Evolutionary conservation across 2,113 vertebrate species (phyloP), one percentile per base, ranked within the genome.

Genomic region (Menura novaehollandiae): DNA sequence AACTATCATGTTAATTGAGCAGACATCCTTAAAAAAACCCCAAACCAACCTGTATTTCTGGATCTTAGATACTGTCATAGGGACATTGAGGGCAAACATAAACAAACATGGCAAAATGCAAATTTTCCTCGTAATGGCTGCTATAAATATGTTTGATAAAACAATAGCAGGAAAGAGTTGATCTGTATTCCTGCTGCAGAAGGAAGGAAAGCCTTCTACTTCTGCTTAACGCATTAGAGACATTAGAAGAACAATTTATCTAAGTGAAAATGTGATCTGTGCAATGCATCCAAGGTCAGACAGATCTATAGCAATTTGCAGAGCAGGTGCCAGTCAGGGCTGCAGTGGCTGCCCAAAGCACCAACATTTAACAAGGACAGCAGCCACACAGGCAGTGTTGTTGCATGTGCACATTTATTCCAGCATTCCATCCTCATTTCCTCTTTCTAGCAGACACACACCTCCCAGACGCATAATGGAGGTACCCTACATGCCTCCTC

Each of bases 141-240:
- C 85, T 87, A 96, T 86, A 97, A 97, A 97, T 96, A 95, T 24
- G 6, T 64, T 85, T 37, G 43, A 66, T 87, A 83, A 93, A 97
- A 98, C 96, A 98, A 98, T 97, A 95, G 94, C 90, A 97, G 96
- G 96, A 98, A 98, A 94, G 96, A 96, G 93, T 53, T 93, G 81
- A 94, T 76, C 52, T 49, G 39, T 67, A 88, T 94, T 83, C 44
- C 17, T 30, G 22, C 55, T 37, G 47, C 58, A 69, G 53, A 95
- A 96, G 95, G 97, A 97, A 97, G 94, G 95, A 96, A 97, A 95
- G 66, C 59, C 58, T 21, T 24, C 33, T 67, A 49, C 47, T 59
- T 41, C 62, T 85, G 63, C 55, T 87, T 81, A 86, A 89, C 43
- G 58, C 21, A 9, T 77, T 64, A 78, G 30, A 23, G 46, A 37